Conservation (phyloP, 2,797 vertebrate species). For the Schizopygopsis malacanthus region DNA sequence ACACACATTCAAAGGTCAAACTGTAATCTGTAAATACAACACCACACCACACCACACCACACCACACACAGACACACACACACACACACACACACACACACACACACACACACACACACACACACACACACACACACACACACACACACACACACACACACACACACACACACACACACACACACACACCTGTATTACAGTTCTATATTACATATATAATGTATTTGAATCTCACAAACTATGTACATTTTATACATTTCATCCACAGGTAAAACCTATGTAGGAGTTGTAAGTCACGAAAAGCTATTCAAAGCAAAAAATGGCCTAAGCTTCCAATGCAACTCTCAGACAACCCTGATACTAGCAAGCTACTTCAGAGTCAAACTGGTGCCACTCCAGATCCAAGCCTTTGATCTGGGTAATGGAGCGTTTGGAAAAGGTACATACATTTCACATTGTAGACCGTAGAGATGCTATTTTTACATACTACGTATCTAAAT, state of each 20-base stretch:
- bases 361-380: slow-evolving; percentile 76
- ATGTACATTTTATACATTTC: slow-evolving; percentile 26
- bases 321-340: slow-evolving; percentile 83
- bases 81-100: too few relatives aligned
- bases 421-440: slow-evolving; percentile 80
- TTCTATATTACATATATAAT: too few relatives aligned
- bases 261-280: slow-evolving; percentile 74
- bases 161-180: too few relatives aligned
- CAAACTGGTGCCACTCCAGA: slow-evolving; percentile 76
- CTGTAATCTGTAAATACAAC: too few relatives aligned
- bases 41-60: too few relatives aligned
- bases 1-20: too few relatives aligned
- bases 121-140: too few relatives aligned
- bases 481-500: background rate
- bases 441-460: slow-evolving; percentile 55
- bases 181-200: too few relatives aligned
- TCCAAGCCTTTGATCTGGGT: slow-evolving; percentile 85
- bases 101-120: too few relatives aligned
- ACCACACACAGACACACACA: too few relatives aligned
- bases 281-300: slow-evolving; percentile 61
- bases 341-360: slow-evolving; percentile 73
- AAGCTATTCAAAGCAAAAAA: slow-evolving; percentile 75
- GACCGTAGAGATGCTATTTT: background rate
- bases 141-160: too few relatives aligned
- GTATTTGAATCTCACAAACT: background rate